These are phyloP conservation scores for Lucifuga dentata DNA, from an alignment of 2,113 vertebrate genomes.

Conservation along the genomic window DNA sequence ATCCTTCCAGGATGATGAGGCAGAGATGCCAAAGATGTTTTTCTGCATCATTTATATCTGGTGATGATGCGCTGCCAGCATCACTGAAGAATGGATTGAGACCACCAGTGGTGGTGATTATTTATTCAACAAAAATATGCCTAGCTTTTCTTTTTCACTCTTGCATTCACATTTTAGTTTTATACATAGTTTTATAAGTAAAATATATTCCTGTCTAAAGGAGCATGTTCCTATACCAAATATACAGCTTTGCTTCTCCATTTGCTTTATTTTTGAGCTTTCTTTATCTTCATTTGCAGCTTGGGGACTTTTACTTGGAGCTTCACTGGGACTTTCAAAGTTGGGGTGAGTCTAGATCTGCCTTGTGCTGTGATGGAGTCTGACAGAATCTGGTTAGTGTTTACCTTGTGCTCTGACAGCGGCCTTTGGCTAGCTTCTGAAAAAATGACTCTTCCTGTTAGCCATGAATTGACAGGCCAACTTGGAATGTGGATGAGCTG, in stretches of 20 bases:
- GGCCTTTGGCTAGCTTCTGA: too few species aligned
- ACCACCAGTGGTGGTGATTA: slow-evolving; percentile 4
- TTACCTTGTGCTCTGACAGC: too few species aligned
- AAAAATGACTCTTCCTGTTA: slow-evolving; percentile 57
- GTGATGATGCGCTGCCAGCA: neutral
- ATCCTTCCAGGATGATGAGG: slow-evolving; percentile 1
- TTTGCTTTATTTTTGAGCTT: slow-evolving; percentile 6
- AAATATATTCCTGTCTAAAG: neutral
- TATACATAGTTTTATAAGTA: too few species aligned
- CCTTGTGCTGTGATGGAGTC: neutral
- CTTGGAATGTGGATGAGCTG: neutral
- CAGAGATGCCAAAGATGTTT: slow-evolving; percentile 6
- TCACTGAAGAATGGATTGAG: slow-evolving; percentile 16
- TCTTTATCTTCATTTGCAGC: slow-evolving; percentile 82
- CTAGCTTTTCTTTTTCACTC: too few species aligned
- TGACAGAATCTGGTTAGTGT: slow-evolving; percentile 1
- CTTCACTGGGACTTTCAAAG: slow-evolving; percentile 99
- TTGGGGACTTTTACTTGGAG: slow-evolving; percentile 99
- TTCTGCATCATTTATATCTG: neutral
- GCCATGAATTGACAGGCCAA: slow-evolving; percentile 4
- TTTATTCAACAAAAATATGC: too few species aligned
- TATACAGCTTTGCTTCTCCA: neutral
- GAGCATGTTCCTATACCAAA: neutral
- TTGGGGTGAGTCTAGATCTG: slow-evolving; percentile 90
- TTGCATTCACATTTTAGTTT: too few species aligned